These are phyloP conservation scores for Eulacestoma nigropectus DNA, from an alignment of 2,113 vertebrate genomes.

Conservation along the genomic window DNA sequence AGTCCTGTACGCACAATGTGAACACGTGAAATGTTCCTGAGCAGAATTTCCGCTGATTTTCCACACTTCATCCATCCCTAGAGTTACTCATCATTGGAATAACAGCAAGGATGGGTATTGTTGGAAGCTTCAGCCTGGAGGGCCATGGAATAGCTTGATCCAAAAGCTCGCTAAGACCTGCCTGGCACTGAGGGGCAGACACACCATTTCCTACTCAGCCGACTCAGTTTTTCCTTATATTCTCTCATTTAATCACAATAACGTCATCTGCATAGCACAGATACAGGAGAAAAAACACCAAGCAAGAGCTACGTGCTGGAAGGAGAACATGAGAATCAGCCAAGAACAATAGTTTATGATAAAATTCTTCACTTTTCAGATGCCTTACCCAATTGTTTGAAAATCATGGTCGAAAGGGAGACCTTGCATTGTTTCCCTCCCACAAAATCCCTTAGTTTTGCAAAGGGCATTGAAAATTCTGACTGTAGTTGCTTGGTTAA, in stretches of 20 bases:
- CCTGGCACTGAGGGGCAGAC: background rate
- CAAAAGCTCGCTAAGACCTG: background rate
- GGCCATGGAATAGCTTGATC: background rate
- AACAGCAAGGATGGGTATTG: background rate
- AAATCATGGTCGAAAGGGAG: background rate
- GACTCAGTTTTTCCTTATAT: background rate
- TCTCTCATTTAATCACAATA: background rate
- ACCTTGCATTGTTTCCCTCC: background rate
- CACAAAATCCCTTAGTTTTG: background rate
- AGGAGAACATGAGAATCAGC: background rate
- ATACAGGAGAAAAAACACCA: background rate
- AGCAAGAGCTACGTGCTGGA: background rate
- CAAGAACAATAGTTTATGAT: background rate
- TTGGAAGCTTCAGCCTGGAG: background rate
- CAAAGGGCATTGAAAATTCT: background rate
- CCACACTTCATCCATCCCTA: background rate
- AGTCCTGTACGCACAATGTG: background rate
- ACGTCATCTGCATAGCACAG: background rate
- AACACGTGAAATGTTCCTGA: background rate
- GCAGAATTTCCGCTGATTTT: background rate
- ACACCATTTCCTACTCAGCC: background rate
- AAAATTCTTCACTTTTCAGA: background rate
- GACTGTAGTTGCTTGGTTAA: background rate
- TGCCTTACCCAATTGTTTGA: background rate
- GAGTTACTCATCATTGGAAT: background rate